Percentiles rank a stretch among this genome's conserved stretches.
Evolutionary conservation across 2,888 invertebrate species (phyloP).

Genomic region (Deilephila porcellus): DNA sequence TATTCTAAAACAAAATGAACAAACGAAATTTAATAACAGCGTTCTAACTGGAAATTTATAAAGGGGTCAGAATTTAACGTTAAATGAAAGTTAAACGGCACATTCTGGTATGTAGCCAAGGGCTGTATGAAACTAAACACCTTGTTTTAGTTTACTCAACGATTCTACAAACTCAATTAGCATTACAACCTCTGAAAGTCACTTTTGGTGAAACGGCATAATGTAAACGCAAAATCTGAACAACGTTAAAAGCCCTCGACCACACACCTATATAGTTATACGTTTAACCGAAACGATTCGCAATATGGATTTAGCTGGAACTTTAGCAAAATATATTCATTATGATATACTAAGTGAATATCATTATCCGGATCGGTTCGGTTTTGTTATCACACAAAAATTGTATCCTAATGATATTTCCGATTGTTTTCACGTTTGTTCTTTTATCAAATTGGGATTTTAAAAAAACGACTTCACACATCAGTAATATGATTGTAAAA

Average conservation of each 20-base stretch:
- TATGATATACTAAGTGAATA: too few species aligned
- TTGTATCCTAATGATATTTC: too few species aligned
- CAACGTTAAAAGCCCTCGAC: slow-evolving; percentile 34
- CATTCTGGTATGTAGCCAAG: slow-evolving; percentile 58
- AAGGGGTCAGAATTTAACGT: slow-evolving; percentile 54
- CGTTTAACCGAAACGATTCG: slow-evolving; percentile 7
- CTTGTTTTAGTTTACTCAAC: slow-evolving; percentile 69
- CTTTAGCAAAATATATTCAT: neutral
- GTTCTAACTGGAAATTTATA: neutral
- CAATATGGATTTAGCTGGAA: slow-evolving; percentile 12
- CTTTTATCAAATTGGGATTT: too few species aligned
- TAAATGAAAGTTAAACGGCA: slow-evolving; percentile 58
- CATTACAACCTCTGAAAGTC: slow-evolving; percentile 66
- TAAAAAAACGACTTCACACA: too few species aligned
- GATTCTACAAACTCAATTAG: slow-evolving; percentile 73
- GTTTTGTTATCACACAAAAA: too few species aligned
- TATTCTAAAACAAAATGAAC: slow-evolving; percentile 6
- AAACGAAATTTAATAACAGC: neutral
- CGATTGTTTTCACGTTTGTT: too few species aligned
- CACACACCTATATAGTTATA: slow-evolving; percentile 27
- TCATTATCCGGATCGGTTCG: too few species aligned
- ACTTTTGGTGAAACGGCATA: slow-evolving; percentile 52
- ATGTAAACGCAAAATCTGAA: slow-evolving; percentile 45
- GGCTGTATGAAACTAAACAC: slow-evolving; percentile 68
- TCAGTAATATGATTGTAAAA: too few species aligned